These are phyloP conservation scores for Tinea pellionella DNA, from an alignment of 2,888 invertebrate species.

Conservation along the genomic window DNA sequence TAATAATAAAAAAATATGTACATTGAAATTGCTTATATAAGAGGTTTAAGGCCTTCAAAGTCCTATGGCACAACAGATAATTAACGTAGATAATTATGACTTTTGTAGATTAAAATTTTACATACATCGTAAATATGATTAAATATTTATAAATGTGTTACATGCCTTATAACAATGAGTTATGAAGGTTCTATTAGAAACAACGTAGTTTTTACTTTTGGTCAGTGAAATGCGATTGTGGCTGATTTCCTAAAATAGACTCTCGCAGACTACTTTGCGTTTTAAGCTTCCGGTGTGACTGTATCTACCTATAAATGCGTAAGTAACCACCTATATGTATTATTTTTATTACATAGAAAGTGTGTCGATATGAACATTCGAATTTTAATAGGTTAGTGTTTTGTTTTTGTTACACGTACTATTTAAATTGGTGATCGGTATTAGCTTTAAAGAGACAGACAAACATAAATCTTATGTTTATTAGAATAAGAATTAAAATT, in stretches of 20 bases:
- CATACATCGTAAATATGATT: no score
- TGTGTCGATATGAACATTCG: background rate
- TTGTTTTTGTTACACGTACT: no score
- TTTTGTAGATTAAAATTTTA: no score
- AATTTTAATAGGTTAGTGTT: background rate
- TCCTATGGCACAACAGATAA: no score
- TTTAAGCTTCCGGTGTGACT: background rate
- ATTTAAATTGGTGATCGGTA: no score
- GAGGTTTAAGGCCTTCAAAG: no score
- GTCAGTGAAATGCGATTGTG: background rate
- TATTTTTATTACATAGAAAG: constrained; percentile 2
- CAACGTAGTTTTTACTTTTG: background rate
- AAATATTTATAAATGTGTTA: background rate
- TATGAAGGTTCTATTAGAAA: background rate
- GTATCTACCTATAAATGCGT: background rate
- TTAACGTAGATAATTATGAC: no score
- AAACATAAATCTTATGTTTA: no score
- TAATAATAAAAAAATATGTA: no score
- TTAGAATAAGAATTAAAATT: no score
- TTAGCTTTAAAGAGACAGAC: no score
- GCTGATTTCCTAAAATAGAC: background rate
- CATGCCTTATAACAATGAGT: background rate
- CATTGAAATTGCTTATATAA: no score
- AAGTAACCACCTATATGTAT: background rate
- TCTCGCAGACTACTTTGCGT: background rate